These are phyloP conservation scores for Caerostris extrusa DNA, from an alignment of 1,140 invertebrate species.

Conservation along the genomic window DNA sequence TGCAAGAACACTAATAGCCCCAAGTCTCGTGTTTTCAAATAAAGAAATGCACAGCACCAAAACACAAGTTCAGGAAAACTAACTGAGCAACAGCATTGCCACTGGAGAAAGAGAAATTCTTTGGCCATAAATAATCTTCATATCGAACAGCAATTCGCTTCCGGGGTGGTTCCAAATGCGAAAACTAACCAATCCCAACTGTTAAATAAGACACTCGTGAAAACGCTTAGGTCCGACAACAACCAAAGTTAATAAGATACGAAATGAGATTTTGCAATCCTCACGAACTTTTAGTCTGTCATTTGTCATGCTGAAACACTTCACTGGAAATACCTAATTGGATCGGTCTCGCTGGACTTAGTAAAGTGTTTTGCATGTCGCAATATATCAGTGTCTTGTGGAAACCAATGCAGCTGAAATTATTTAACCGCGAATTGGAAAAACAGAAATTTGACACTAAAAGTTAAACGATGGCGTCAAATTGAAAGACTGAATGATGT, in stretches of 20 bases:
- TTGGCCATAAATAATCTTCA: background rate
- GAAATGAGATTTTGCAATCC: slow-evolving; percentile 29
- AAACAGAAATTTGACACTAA: slow-evolving; percentile 15
- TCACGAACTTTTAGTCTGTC: background rate
- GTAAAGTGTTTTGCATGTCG: slow-evolving; percentile 12
- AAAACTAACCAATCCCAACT: background rate
- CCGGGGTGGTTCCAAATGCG: background rate
- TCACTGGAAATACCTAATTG: slow-evolving; percentile 8
- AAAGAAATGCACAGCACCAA: too few species aligned
- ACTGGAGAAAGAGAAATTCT: background rate
- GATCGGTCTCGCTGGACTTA: slow-evolving; percentile 24
- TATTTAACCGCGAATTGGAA: background rate
- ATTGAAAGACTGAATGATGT: background rate
- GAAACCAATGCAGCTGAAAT: background rate
- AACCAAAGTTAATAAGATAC: slow-evolving; percentile 59
- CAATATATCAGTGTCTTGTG: background rate
- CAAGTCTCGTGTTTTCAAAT: too few species aligned
- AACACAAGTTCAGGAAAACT: too few species aligned
- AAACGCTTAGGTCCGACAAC: too few species aligned
- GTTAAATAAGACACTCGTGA: slow-evolving; percentile 47
- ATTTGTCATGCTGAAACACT: slow-evolving; percentile 56
- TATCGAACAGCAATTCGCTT: background rate
- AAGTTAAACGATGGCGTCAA: background rate
- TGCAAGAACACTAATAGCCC: too few species aligned
- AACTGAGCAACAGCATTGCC: too few species aligned